Evolutionary conservation across 2,888 invertebrate genomes (phyloP).

Genomic region (Coelopa pilipes): DNA sequence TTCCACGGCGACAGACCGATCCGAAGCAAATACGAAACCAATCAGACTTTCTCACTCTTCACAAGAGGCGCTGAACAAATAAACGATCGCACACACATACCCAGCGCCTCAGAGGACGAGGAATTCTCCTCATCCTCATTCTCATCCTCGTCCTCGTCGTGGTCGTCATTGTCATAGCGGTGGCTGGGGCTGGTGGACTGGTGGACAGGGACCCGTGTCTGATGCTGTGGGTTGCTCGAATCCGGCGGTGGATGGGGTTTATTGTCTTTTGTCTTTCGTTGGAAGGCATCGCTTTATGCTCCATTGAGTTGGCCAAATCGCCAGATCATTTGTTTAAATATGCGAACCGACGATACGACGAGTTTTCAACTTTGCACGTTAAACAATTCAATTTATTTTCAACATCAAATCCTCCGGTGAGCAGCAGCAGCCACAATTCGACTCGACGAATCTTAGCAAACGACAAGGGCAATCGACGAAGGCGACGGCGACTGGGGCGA

Average conservation of each 20-base stretch:
- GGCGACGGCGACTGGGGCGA: neutral
- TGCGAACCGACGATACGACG: conserved; percentile 52
- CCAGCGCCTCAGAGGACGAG: neutral
- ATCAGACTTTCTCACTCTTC: conserved; percentile 36
- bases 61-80: conserved; percentile 33
- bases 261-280: conserved; percentile 33
- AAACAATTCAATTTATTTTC: conserved; percentile 66
- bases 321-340: conserved; percentile 66
- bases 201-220: too few species aligned
- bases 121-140: neutral
- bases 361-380: conserved; percentile 56
- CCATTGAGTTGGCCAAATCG: conserved; percentile 53
- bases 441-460: neutral
- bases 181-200: neutral
- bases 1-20: conserved; percentile 14
- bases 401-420: conserved; percentile 57
- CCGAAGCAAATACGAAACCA: conserved; percentile 33
- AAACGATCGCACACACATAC: conserved; percentile 21
- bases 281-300: conserved; percentile 33
- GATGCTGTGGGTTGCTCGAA: neutral
- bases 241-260: neutral
- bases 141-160: neutral
- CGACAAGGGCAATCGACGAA: too few species aligned
- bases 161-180: conserved; percentile 7
- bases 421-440: conserved; percentile 10